Evolutionary conservation across 2,888 invertebrate species (phyloP), one percentile per base, ranked within the genome.

Genomic region (Taphrorychus bicolor): DNA sequence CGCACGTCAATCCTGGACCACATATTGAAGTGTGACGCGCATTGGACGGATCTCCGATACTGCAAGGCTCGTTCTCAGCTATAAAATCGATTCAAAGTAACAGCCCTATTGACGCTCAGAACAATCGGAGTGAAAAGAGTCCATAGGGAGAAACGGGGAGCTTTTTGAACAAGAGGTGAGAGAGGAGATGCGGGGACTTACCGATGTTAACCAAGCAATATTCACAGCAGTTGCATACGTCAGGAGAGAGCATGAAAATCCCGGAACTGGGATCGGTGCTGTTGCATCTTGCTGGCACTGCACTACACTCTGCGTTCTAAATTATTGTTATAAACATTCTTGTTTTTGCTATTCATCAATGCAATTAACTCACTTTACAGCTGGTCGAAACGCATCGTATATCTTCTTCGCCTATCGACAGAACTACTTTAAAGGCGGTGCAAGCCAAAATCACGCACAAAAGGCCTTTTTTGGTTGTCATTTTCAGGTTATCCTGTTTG

Each of bases 211-310:
- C 84, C 48, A 89, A 76, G 71, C 89, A 89, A 77, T 83, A 87
- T 0, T 86, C 80, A 70, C 89, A 89, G 76, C 90, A 90, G 76
- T 88, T 89, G 77, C 90, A 90, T 0, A 84, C 76, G 0, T 86
- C 86, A 0, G 87, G 86, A 0, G 86, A 87, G 0, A 84, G 85
- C 69, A 89, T 76, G 72, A 79, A 80, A 24, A 87, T 65, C 0
- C 89, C 89, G 32, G 81, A 82, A 74, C 86, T 84, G 0, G 88
- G 88, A 0, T 82, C 81, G 73, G 88, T 88, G 0, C 51, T 56
- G 17, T 53, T 45, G 48, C 77, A 75, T 60, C 24, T 59, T n/a
- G 61, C 56, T 5, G 69, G 69, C 51, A 66, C 69, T 70, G 49
- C 18, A 69, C 58, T 18, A n/a, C 69, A 59, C 11, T n/a, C 60